phyloP scores from a whole-genome alignment of 2,797 vertebrate genomes.

The Scyliorhinus canicula region DNA sequence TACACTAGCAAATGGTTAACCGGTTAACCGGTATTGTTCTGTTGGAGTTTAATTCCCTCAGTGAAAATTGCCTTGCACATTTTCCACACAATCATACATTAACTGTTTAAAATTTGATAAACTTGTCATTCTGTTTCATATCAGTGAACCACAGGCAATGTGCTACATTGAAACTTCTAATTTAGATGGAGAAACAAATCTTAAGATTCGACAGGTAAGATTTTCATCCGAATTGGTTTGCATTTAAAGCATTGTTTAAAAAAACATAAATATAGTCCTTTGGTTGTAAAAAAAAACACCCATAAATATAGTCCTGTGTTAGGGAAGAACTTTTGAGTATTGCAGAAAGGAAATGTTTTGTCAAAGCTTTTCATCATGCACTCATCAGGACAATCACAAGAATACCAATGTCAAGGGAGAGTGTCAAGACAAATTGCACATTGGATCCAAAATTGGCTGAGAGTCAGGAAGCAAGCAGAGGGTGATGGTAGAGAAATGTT shows the following conservation, averaged over 20 bases:
- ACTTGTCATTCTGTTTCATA: slow-evolving; percentile 43
- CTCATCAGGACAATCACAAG: too few relatives aligned
- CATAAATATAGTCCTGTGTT: too few relatives aligned
- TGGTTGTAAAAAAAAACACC: too few relatives aligned
- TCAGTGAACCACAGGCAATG: slow-evolving; percentile 96
- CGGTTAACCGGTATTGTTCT: not conserved
- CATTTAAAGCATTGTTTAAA: not conserved
- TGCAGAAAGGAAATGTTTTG: too few relatives aligned
- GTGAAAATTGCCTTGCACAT: not conserved
- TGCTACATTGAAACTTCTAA: slow-evolving; percentile 99
- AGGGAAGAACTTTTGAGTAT: too few relatives aligned
- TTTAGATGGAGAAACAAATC: slow-evolving; percentile 96
- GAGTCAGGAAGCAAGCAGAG: too few relatives aligned
- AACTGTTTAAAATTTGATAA: not conserved
- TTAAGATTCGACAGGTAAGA: slow-evolving; percentile 96
- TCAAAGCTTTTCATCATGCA: too few relatives aligned
- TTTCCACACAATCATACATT: not conserved
- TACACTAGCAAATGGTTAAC: not conserved
- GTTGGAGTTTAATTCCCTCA: not conserved
- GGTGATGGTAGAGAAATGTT: too few relatives aligned
- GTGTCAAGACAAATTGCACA: too few relatives aligned
- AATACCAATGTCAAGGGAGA: too few relatives aligned
- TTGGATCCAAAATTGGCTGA: too few relatives aligned
- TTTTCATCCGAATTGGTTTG: not conserved
- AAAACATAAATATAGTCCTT: not conserved